A percentile compares a stretch with the other conserved stretches of the same genome.
These are phyloP conservation scores for Druceiella hillmani DNA, from an alignment of 2,888 invertebrate genomes.

Conservation along the genomic window DNA sequence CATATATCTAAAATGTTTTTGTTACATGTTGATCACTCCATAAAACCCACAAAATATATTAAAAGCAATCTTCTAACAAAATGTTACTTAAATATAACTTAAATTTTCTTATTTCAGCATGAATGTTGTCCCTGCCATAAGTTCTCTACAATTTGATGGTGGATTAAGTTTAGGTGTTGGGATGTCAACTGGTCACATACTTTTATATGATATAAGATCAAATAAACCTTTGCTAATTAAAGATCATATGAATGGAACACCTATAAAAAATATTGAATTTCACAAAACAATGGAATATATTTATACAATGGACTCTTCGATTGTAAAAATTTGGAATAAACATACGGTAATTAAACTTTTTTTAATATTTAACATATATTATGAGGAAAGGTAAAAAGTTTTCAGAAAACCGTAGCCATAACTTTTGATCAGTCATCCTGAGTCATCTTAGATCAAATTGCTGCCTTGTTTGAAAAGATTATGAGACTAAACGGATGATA, in stretches of 20 bases:
- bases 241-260: conserved; percentile 91
- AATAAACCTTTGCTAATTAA: conserved; percentile 83
- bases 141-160: conserved; percentile 74
- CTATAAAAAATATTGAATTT: conserved; percentile 85
- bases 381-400: too few species aligned
- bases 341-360: conserved; percentile 61
- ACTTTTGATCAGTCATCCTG: too few species aligned
- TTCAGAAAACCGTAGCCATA: too few species aligned
- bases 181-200: conserved; percentile 87
- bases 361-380: too few species aligned
- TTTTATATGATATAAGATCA: conserved; percentile 92
- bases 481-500: too few species aligned
- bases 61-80: neutral
- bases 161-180: conserved; percentile 82
- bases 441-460: too few species aligned
- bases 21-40: too few species aligned
- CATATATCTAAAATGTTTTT: too few species aligned
- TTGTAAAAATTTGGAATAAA: conserved; percentile 89
- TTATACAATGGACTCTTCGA: conserved; percentile 82
- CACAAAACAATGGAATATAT: conserved; percentile 75
- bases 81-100: conserved; percentile 6
- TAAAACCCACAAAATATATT: too few species aligned
- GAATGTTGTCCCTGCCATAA: conserved; percentile 63
- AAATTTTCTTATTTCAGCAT: conserved; percentile 44
- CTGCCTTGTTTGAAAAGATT: too few species aligned